Evolutionary conservation across 2,888 invertebrate species (phyloP), one percentile per base, ranked within the genome.

Genomic region (Mycogona germanica): DNA sequence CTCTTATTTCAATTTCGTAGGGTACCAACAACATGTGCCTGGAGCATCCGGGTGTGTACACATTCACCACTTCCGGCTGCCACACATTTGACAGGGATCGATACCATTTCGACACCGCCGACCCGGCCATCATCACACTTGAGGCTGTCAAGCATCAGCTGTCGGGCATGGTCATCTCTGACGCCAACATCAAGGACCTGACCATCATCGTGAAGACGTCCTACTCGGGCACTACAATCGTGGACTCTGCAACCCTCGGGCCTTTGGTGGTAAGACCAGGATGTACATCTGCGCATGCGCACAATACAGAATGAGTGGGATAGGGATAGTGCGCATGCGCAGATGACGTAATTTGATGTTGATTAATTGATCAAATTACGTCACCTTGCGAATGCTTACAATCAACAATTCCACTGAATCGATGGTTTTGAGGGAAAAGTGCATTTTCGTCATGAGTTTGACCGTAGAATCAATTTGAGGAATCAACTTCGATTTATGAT

Each of bases 21-120:
- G 88, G 88, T 1, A 73, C 76, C 19, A 82, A 82, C 54, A 74
- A 76, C 37, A 78, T 83, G 63, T 95, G 95, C 68, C 76, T 93
- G 41, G 75, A 80, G 2, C 73, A 75, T 60, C 75, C 81, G 1
- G 84, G 81, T 1, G 68, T 68, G 44, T 88, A 87, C 67, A 72
- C 74, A 51, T 79, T 91, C 50, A 74, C 75, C 4, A 80, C 91
- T 3, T 77, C 77, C 58, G 83, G 89, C 46, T 95, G 95, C 65
- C 93, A 93, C 69, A 74, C 77, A 57, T 89, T 87, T 69, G 73
- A 75, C 29, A 71, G 72, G 48, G 64, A 72, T 1, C 63, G 66
- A 2, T 75, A 75, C 60, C 66, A 64, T 9, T 76, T 76, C 68
- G 72, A 75, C 53, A 76, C 77, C 9, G 65, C 60, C 35, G 66